These are phyloP conservation scores for Watsonalla cultraria DNA, from an alignment of 2,888 invertebrate genomes.

Conservation along the genomic window DNA sequence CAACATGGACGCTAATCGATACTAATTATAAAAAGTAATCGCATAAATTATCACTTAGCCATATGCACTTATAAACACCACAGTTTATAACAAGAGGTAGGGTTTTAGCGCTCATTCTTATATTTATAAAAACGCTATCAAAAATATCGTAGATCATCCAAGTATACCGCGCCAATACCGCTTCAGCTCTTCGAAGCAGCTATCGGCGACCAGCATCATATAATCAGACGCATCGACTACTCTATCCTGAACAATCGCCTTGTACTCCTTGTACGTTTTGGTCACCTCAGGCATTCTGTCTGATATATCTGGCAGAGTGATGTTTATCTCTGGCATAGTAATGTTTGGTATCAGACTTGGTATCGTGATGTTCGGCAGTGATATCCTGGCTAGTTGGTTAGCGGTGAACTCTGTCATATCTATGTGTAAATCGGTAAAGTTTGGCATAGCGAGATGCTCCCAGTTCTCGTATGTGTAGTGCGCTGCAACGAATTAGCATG, in stretches of 20 bases:
- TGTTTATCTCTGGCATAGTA: conserved; percentile 47
- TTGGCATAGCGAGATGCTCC: conserved; percentile 61
- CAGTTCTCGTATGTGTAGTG: conserved; percentile 72
- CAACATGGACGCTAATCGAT: too few species aligned
- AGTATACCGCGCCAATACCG: conserved; percentile 58
- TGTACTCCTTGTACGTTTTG: conserved; percentile 62
- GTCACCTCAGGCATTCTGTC: conserved; percentile 57
- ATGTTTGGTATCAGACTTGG: conserved; percentile 41
- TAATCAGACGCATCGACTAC: conserved; percentile 74
- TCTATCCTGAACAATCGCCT: conserved; percentile 68
- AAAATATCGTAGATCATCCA: conserved; percentile 32
- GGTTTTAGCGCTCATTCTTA: too few species aligned
- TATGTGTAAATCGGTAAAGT: conserved; percentile 67
- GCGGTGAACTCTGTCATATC: conserved; percentile 57
- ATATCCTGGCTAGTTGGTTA: conserved; percentile 35
- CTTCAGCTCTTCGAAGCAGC: conserved; percentile 69
- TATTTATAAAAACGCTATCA: conserved; percentile 3
- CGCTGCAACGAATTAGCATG: conserved; percentile 58
- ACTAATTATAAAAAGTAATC: too few species aligned
- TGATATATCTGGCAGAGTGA: conserved; percentile 48
- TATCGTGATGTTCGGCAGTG: conserved; percentile 43
- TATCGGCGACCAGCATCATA: conserved; percentile 69
- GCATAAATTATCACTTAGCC: too few species aligned
- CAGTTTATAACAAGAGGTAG: too few species aligned
- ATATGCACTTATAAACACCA: too few species aligned